Evolutionary conservation across 2,113 vertebrate genomes (phyloP).

Genomic region (Anoura caudifer): DNA sequence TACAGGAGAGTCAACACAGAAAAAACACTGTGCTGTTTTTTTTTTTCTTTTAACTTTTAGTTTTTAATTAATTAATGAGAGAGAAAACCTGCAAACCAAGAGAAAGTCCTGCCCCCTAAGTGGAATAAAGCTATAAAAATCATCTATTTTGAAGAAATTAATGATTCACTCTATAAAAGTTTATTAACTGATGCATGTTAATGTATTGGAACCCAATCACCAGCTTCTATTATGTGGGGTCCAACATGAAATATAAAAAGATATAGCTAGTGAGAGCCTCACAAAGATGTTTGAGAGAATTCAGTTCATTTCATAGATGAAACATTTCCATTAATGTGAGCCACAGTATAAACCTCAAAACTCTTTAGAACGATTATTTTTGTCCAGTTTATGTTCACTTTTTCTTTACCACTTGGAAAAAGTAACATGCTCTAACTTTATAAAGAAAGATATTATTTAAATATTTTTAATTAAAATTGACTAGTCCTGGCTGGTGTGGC

Average conservation of each 20-base stretch:
- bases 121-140: constrained; percentile 2
- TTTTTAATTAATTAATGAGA: not conserved
- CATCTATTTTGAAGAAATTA: constrained; percentile 39
- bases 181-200: constrained; percentile 6
- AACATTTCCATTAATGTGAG: constrained; percentile 21
- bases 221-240: not conserved
- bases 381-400: not conserved
- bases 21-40: not conserved
- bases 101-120: not conserved
- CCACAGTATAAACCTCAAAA: not conserved
- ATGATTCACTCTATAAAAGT: not conserved
- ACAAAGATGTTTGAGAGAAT: not conserved
- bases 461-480: not conserved
- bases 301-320: constrained; percentile 26
- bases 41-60: not conserved
- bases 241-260: not conserved
- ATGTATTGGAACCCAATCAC: not conserved
- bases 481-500: not conserved
- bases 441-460: not conserved
- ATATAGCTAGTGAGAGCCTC: not conserved
- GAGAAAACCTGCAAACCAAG: not conserved
- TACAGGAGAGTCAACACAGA: not conserved
- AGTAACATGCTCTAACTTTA: not conserved
- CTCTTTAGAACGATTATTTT: constrained; percentile 16
- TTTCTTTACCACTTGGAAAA: not conserved